Evolutionary conservation across 2,113 vertebrate species (phyloP).

Genomic region (Tenrec ecaudatus): DNA sequence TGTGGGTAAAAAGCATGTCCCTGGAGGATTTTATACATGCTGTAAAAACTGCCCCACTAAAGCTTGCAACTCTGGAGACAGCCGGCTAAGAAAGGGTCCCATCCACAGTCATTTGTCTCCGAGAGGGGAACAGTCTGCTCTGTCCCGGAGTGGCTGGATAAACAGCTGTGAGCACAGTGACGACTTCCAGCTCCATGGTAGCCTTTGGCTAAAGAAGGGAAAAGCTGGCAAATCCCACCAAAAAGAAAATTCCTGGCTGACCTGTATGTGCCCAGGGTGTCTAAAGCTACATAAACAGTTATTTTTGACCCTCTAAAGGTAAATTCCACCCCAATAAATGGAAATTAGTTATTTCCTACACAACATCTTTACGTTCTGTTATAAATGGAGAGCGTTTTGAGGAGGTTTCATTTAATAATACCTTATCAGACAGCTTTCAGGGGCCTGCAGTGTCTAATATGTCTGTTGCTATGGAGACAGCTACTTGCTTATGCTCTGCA

Average conservation of each 20-base stretch:
- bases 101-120: background rate
- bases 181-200: background rate
- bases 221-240: background rate
- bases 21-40: constrained; percentile 47
- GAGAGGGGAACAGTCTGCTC: background rate
- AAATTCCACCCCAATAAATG: constrained; percentile 70
- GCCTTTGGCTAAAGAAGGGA: background rate
- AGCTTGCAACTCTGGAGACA: constrained; percentile 27
- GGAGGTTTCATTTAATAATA: constrained; percentile 89
- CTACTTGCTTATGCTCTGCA: constrained; percentile 85
- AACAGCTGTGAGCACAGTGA: background rate
- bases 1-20: constrained; percentile 58
- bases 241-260: constrained; percentile 12
- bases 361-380: constrained; percentile 75
- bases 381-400: constrained; percentile 83
- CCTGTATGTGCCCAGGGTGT: background rate
- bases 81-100: constrained; percentile 13
- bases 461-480: constrained; percentile 88
- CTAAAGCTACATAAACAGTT: constrained; percentile 35
- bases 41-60: constrained; percentile 53
- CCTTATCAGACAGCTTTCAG: constrained; percentile 89
- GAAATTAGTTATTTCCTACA: constrained; percentile 74
- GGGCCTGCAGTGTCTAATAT: constrained; percentile 88
- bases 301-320: constrained; percentile 62
- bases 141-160: background rate